Percentiles rank a stretch among this genome's conserved stretches.
These are phyloP conservation scores for Enteromius fasciolatus DNA, from an alignment of 2,797 vertebrate genomes.

Conservation along the genomic window DNA sequence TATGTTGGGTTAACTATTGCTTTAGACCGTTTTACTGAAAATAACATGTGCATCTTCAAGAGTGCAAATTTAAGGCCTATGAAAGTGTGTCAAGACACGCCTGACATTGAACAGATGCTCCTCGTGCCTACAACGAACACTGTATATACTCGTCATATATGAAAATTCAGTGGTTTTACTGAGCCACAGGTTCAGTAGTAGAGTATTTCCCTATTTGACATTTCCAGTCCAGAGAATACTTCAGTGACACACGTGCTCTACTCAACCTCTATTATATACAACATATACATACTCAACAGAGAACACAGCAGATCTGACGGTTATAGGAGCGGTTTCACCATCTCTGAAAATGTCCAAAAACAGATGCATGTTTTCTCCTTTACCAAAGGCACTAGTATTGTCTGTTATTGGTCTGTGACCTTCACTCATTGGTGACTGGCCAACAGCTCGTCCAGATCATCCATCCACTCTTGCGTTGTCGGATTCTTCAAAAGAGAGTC, in stretches of 20 bases:
- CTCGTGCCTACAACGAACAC: not conserved
- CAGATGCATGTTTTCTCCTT: not conserved
- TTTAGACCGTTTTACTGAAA: not conserved
- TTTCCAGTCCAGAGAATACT: constrained; percentile 53
- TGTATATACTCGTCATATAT: constrained; percentile 48
- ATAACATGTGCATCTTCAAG: constrained; percentile 20
- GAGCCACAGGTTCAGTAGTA: constrained; percentile 69
- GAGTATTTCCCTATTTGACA: constrained; percentile 28
- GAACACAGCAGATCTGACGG: constrained; percentile 52
- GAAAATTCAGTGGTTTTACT: constrained; percentile 65
- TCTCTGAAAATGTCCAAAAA: constrained; percentile 8
- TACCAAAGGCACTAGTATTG: not conserved
- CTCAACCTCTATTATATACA: constrained; percentile 64
- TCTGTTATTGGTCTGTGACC: not conserved
- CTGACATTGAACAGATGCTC: constrained; percentile 1
- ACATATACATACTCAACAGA: constrained; percentile 40
- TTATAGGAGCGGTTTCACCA: not conserved
- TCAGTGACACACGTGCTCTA: constrained; percentile 69
- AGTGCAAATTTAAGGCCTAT: constrained; percentile 44
- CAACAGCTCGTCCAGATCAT: constrained; percentile 92
- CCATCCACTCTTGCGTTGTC: constrained; percentile 97
- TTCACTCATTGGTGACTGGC: constrained; percentile 81
- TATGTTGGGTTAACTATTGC: not conserved
- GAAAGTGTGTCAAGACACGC: not conserved
- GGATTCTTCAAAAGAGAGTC: constrained; percentile 94